phyloP scores from a whole-genome alignment of 2,888 invertebrate genomes.

The Chrysolina oricalcia region DNA sequence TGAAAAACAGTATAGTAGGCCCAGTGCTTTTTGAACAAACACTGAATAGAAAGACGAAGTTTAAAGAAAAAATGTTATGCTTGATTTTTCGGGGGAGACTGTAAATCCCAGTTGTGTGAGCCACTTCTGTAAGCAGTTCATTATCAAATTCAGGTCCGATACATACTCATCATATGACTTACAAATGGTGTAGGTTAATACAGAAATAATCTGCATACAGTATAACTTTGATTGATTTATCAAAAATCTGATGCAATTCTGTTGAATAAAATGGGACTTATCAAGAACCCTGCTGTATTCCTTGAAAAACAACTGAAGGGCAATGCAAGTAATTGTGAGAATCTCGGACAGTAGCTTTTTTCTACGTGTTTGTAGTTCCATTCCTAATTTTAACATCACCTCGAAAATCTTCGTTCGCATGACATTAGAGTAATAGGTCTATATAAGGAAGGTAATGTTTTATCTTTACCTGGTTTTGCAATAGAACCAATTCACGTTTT shows the following conservation, averaged over 20 bases:
- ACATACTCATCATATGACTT: not conserved
- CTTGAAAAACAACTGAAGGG: too few species aligned
- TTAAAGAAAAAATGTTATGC: too few species aligned
- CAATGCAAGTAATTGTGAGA: too few species aligned
- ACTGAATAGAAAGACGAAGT: too few species aligned
- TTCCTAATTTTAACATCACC: not conserved
- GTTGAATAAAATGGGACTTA: not conserved
- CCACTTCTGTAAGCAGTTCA: not conserved
- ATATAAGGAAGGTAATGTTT: slow-evolving; percentile 1
- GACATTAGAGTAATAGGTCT: not conserved
- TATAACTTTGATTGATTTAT: not conserved
- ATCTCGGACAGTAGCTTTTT: too few species aligned
- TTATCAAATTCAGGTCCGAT: not conserved
- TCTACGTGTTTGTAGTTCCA: not conserved
- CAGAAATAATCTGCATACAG: too few species aligned
- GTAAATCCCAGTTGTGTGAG: too few species aligned
- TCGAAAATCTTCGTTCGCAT: not conserved
- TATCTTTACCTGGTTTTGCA: not conserved
- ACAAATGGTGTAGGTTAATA: not conserved
- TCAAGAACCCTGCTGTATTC: not conserved
- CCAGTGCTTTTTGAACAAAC: too few species aligned
- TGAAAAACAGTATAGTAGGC: too few species aligned
- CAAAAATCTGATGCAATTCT: not conserved
- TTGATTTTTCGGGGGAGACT: too few species aligned
- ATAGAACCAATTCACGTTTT: not conserved